These are phyloP conservation scores for Ostrea denselamellosa DNA, from an alignment of 1,140 invertebrate species.

Conservation along the genomic window DNA sequence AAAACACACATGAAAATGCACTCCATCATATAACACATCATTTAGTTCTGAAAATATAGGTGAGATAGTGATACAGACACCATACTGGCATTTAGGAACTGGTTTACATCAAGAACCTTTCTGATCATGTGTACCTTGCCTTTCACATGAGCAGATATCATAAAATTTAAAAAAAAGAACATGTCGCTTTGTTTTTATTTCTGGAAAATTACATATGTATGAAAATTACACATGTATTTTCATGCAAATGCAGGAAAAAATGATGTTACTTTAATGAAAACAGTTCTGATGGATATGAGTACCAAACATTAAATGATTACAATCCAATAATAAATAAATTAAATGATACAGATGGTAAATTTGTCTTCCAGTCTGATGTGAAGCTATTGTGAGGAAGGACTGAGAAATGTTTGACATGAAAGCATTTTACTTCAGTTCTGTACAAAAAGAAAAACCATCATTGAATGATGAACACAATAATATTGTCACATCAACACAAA, in stretches of 20 bases:
- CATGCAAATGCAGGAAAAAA: slow-evolving; percentile 32
- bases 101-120: too few species aligned
- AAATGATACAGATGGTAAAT: slow-evolving; percentile 26
- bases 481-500: slow-evolving; percentile 26
- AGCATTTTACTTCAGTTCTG: slow-evolving; percentile 23
- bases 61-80: too few species aligned
- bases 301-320: slow-evolving; percentile 33
- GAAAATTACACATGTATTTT: slow-evolving; percentile 37
- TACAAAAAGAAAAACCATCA: slow-evolving; percentile 36
- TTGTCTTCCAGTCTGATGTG: slow-evolving; percentile 8
- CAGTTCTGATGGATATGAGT: slow-evolving; percentile 6
- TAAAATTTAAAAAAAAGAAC: not conserved
- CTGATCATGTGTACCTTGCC: too few species aligned
- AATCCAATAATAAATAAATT: slow-evolving; percentile 37
- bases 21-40: too few species aligned
- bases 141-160: not conserved
- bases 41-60: too few species aligned
- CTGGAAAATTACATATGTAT: slow-evolving; percentile 33
- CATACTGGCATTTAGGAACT: too few species aligned
- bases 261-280: not conserved
- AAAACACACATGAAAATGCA: too few species aligned
- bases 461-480: slow-evolving; percentile 36
- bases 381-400: slow-evolving; percentile 16
- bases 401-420: slow-evolving; percentile 25
- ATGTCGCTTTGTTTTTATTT: slow-evolving; percentile 5